Percentiles rank a stretch among this genome's conserved stretches.
Evolutionary conservation across 2,113 vertebrate species (phyloP).

Genomic region (Mobula birostris): DNA sequence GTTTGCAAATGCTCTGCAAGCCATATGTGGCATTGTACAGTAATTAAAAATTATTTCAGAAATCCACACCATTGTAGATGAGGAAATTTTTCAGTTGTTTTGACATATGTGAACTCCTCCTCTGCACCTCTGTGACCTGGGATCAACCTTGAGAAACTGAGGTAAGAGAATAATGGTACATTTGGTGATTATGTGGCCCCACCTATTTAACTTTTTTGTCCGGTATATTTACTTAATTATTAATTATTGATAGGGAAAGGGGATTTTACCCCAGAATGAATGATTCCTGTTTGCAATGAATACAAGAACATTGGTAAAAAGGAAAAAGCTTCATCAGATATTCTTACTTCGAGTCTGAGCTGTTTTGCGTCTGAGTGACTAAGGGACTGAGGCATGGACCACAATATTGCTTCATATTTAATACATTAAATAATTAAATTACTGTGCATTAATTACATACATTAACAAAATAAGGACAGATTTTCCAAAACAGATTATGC

Average conservation of each 20-base stretch:
- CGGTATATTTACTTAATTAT: background rate
- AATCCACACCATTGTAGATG: background rate
- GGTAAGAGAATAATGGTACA: background rate
- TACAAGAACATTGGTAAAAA: background rate
- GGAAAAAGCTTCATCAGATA: background rate
- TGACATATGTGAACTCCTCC: background rate
- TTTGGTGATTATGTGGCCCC: background rate
- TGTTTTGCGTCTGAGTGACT: no score
- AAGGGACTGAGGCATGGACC: no score
- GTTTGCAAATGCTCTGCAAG: constrained; percentile 3
- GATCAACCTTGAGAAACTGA: background rate
- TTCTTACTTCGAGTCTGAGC: background rate
- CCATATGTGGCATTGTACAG: background rate
- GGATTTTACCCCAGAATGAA: background rate
- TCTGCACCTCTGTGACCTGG: background rate
- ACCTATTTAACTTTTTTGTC: background rate
- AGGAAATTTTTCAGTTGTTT: background rate
- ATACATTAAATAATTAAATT: no score
- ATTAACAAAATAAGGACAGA: no score
- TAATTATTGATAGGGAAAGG: background rate
- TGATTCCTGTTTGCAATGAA: background rate
- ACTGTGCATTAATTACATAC: no score
- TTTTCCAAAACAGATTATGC: no score
- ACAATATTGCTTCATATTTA: no score
- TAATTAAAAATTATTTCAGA: background rate